Evolutionary conservation across 2,113 vertebrate species (phyloP).

Genomic region (Conger conger): DNA sequence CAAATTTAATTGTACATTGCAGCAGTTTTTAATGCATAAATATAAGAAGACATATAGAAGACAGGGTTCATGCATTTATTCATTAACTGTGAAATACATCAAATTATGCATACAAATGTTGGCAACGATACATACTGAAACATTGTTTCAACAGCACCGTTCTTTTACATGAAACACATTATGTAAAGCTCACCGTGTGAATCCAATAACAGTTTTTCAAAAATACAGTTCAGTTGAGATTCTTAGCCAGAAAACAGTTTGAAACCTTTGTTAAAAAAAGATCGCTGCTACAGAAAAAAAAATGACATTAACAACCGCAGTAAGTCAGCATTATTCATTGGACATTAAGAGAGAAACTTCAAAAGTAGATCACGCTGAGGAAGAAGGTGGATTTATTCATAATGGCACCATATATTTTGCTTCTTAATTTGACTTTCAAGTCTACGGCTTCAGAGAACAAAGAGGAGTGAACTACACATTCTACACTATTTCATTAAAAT

Average conservation of each 20-base stretch:
- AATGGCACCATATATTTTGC: constrained; percentile 29
- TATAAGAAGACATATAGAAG: neutral
- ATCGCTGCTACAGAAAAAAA: constrained; percentile 34
- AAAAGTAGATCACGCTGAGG: constrained; percentile 23
- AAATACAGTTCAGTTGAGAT: constrained; percentile 7
- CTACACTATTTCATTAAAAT: constrained; percentile 36
- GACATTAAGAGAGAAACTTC: constrained; percentile 31
- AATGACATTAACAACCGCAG: constrained; percentile 40
- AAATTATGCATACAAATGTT: neutral
- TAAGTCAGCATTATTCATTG: constrained; percentile 46
- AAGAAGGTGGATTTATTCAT: constrained; percentile 22
- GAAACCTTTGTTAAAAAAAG: constrained; percentile 36
- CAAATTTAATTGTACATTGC: neutral
- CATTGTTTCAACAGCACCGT: neutral
- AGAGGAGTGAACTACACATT: constrained; percentile 25
- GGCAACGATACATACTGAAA: neutral
- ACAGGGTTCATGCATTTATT: neutral
- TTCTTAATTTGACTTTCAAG: constrained; percentile 44
- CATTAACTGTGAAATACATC: neutral
- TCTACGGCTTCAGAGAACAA: constrained; percentile 31
- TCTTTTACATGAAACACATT: neutral
- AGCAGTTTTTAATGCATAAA: neutral
- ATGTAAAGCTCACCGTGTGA: neutral
- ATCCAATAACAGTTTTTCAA: neutral
- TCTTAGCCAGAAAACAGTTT: constrained; percentile 7